Conservation (phyloP, 1,140 invertebrate genomes). For the Calephelis nemesis region DNA sequence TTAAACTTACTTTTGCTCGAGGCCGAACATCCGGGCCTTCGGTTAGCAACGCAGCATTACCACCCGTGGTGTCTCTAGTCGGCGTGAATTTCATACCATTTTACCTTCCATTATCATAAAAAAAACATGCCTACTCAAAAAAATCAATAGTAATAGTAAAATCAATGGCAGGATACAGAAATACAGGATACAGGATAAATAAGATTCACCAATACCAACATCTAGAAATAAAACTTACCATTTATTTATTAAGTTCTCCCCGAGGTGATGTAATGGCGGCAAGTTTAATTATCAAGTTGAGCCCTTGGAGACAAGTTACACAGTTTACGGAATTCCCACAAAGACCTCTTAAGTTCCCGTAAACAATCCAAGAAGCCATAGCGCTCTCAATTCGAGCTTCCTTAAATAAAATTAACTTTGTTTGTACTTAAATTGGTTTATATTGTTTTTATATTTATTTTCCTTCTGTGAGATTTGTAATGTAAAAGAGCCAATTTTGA, state of each 20-base stretch:
- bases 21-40: no score
- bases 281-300: neutral
- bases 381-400: neutral
- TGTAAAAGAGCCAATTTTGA: no score
- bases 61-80: no score
- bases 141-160: no score
- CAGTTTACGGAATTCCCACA: conserved; percentile 7
- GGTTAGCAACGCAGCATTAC: no score
- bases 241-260: neutral
- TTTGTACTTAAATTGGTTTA: neutral
- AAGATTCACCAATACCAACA: no score
- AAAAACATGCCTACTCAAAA: no score
- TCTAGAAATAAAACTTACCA: neutral
- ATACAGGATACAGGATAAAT: no score
- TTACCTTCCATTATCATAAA: no score
- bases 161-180: no score
- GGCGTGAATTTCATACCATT: no score
- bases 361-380: conserved; percentile 10
- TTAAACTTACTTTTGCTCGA: no score
- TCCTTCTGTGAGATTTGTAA: neutral
- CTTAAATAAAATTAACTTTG: conserved; percentile 4
- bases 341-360: conserved; percentile 7
- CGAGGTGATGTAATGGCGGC: neutral
- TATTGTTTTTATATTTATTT: neutral
- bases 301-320: neutral